Base-by-base conservation (phyloP, 2,888 invertebrate species). In the Aphidius colemani region DNA sequence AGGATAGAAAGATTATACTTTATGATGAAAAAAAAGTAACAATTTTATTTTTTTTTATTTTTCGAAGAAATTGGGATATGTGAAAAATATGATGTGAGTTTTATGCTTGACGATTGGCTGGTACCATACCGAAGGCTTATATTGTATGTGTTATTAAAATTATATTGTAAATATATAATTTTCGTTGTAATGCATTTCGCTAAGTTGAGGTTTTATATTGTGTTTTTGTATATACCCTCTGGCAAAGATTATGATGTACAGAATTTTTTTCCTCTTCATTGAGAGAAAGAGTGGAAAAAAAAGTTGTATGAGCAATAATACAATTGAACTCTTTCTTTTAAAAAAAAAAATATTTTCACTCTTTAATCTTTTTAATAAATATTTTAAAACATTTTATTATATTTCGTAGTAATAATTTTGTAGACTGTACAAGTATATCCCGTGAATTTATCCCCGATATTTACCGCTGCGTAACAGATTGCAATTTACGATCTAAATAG, bases 151-250 rank as follows among this genome's bases (percentile, higher is more conserved):
- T 46, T 46, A 46, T 46, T 39, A 46, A 46, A 57, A 57, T 57
- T 44, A 57, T 57, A 57, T 44, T 57, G 45, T 56, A 56, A 56
- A 44, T 56, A 56, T 40, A 43, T 41, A 40, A 55, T 55, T 41
- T 56, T 11, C 53, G 40, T 53, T 56, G 56, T 48, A 10, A 11
- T 45, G 9, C 45, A 48, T 48, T 48, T 30, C 11, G 46, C n/a
- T 48, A 11, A 48, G 30, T 30, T 30, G 11, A 48, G 48, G 48
- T 10, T 48, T n/a, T 13, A 48, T 48, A 11, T 13, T 30, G 5
- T 30, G 30, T 30, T 30, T 30, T 30, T 30, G 30, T 5, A 30
- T 30, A 30, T 30, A 30, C 30, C 30, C 30, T 30, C 30, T 30
- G 30, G 30, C 30, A 30, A 30, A 5, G 30, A 30, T 30, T 4